A percentile compares a stretch with the other conserved stretches of the same genome.
phyloP scores from a whole-genome alignment of 2,113 vertebrate species.

The Monarcha castaneiventris region DNA sequence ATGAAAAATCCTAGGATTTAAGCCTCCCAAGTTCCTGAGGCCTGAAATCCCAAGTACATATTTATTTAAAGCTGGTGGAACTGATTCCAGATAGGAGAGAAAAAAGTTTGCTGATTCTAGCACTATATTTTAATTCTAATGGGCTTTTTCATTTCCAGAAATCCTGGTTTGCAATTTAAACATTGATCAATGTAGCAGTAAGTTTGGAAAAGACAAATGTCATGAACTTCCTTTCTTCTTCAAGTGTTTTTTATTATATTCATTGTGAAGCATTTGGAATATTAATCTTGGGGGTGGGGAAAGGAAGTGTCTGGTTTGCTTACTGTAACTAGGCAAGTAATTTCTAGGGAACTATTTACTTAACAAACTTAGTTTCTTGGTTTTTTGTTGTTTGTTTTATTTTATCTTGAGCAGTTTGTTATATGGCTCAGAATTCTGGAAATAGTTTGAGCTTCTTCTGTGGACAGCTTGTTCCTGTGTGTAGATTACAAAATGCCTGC shows the following conservation, averaged over 20 bases:
- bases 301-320: conserved; percentile 20
- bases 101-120: background rate
- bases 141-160: background rate
- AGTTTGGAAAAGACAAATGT: background rate
- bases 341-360: background rate
- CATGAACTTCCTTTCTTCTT: background rate
- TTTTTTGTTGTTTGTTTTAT: background rate
- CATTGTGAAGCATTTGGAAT: conserved; percentile 3
- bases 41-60: background rate
- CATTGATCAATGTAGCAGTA: background rate
- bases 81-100: background rate
- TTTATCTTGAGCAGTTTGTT: background rate
- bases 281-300: background rate
- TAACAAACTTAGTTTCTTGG: background rate
- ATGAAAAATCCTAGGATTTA: background rate
- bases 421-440: background rate
- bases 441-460: background rate
- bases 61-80: background rate
- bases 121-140: background rate
- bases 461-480: background rate
- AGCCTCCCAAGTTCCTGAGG: background rate
- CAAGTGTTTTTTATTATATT: conserved; percentile 1
- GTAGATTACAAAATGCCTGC: background rate
- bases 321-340: background rate
- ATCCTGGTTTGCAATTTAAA: background rate